Conservation (phyloP, 2,113 vertebrate species). For the Poecilia latipinna region DNA sequence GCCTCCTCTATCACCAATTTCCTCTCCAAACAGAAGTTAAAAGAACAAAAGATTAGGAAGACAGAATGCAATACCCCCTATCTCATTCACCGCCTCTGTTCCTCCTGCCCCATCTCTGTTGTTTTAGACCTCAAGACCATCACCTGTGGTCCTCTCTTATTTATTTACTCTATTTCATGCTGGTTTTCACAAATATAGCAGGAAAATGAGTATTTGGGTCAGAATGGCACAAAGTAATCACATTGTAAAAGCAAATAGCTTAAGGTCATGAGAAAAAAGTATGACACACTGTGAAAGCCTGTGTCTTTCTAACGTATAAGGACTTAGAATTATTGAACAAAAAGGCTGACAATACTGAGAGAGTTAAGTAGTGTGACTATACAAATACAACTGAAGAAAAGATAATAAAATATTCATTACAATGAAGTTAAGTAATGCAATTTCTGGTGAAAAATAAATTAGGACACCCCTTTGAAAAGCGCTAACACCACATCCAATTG, state of each 20-base stretch:
- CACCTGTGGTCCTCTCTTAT: constrained; percentile 29
- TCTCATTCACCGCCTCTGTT: constrained; percentile 2
- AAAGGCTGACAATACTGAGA: neutral
- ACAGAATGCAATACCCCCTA: constrained; percentile 11
- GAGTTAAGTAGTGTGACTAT: neutral
- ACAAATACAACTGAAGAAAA: neutral
- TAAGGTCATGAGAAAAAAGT: neutral
- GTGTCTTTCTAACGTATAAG: neutral
- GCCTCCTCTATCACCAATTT: constrained; percentile 21
- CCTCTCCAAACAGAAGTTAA: constrained; percentile 32
- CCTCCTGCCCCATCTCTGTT: constrained; percentile 15
- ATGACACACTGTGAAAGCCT: neutral
- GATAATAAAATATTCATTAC: neutral
- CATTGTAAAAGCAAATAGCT: neutral
- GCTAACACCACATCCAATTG: neutral
- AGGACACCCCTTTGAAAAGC: neutral
- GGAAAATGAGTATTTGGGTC: constrained; percentile 14
- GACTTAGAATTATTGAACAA: neutral
- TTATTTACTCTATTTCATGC: constrained; percentile 24
- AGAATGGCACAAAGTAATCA: neutral
- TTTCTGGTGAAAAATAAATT: neutral
- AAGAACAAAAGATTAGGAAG: constrained; percentile 3
- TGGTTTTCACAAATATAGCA: neutral
- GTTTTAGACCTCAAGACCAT: constrained; percentile 22
- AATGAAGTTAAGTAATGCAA: neutral